Conservation (phyloP, 2,888 invertebrate genomes). For the Eristalis arbustorum region DNA sequence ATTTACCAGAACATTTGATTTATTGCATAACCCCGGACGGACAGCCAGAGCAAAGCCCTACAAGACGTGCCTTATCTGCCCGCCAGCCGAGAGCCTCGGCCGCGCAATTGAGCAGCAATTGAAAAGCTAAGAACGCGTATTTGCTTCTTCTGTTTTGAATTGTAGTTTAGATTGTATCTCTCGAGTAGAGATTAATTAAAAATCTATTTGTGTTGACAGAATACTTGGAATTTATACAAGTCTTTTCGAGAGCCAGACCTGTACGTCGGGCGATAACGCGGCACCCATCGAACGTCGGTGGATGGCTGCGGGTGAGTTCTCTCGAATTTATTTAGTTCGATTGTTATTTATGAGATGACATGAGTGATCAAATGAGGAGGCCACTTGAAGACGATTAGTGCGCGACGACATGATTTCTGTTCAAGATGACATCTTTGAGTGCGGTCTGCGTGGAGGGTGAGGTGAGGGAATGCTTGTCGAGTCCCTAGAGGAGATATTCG, state of each 20-base stretch:
- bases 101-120: too few species aligned
- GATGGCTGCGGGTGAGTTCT: background rate
- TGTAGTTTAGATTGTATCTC: constrained; percentile 36
- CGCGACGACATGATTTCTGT: background rate
- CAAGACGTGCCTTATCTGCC: background rate
- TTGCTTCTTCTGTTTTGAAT: background rate
- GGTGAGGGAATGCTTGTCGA: background rate
- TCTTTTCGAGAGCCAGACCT: background rate
- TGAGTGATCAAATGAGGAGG: background rate
- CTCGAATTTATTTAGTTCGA: background rate
- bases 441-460: background rate
- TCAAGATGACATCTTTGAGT: background rate
- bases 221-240: constrained; percentile 30
- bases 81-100: background rate
- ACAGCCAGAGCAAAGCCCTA: background rate
- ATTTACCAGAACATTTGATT: constrained; percentile 34
- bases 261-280: background rate
- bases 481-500: too few species aligned
- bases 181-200: constrained; percentile 36
- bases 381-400: background rate
- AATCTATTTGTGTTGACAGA: constrained; percentile 50
- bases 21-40: constrained; percentile 19
- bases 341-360: background rate
- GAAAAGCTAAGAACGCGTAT: background rate
- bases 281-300: background rate